Evolutionary conservation across 1,140 invertebrate species (phyloP), one percentile per base, ranked within the genome.

Genomic region (Drosophila ohnishii): DNA sequence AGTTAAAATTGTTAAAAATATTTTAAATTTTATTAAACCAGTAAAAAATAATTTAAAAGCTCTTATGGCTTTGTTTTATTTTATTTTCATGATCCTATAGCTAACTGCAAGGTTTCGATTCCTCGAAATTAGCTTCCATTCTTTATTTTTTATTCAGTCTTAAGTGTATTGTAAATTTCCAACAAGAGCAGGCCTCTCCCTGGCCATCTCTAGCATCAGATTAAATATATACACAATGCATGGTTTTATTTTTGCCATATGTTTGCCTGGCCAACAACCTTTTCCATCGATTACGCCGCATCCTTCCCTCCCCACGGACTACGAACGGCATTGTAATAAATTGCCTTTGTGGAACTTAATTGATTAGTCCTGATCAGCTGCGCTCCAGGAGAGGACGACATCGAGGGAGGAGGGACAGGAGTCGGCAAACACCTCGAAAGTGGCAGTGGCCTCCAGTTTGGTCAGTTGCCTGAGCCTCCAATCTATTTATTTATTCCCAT

Each of bases 291-390:
- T 72, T 71, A 59, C 66, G 13, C 35, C 19, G 65, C 37, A 28
- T 30, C 44, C 51, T 30, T n/a, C 32, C 39, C 44, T n/a, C 32
- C 34, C 44, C 4, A 30, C 25, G 10, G 53, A 35, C 53, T 51
- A 55, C 53, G 55, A 74, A 51, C 53, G 50, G 76, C 82, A 80
- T 78, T 76, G 79, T 82, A 86, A 86, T 86, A 90, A 85, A 90
- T 86, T 90, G 82, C 81, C 83, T 80, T 86, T 80, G 86, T 75
- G 73, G 76, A 80, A 89, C 84, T 89, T 86, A 90, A 90, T 90
- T 90, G 86, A 90, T 90, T 90, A 81, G 78, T 71, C 75, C 74
- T 85, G 80, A 78, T 80, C 81, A 85, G 79, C 78, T 82, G 79
- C 59, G 78, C 70, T 22, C 39, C 76, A 60, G 51, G 45, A 47